These are phyloP conservation scores for Clytia hemisphaerica DNA, from an alignment of 30 jellyfish, hydroid and myxozoan species.

Conservation along the genomic window DNA sequence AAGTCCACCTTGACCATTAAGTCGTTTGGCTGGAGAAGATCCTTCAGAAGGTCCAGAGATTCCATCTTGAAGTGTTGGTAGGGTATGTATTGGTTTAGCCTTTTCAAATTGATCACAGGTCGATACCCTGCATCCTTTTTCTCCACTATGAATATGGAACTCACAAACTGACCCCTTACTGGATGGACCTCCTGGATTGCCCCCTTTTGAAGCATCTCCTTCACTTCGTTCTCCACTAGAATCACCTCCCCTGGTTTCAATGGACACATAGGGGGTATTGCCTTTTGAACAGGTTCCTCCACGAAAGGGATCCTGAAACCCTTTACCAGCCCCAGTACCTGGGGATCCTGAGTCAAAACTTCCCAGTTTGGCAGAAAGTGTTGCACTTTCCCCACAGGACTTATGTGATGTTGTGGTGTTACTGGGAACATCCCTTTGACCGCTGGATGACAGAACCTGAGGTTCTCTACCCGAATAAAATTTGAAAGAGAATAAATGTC, in stretches of 20 bases:
- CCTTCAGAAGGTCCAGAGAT: background rate
- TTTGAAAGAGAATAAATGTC: too few relatives aligned
- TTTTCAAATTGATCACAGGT: constrained; percentile 2
- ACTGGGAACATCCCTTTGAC: too few relatives aligned
- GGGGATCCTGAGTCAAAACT: constrained; percentile 7
- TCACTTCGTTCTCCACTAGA: background rate
- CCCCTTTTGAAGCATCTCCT: background rate
- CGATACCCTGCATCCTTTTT: background rate
- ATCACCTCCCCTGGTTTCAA: too few relatives aligned
- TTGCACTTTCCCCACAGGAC: background rate
- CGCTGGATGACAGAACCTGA: too few relatives aligned
- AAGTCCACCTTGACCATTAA: background rate
- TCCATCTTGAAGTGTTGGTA: constrained; percentile 5
- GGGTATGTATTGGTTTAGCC: background rate
- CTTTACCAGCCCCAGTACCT: background rate
- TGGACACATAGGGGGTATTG: too few relatives aligned
- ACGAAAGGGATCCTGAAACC: background rate
- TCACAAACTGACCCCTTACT: background rate
- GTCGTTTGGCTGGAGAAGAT: constrained; percentile 6
- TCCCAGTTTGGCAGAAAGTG: constrained; percentile 9
- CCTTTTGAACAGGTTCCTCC: too few relatives aligned
- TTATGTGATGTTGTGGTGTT: too few relatives aligned
- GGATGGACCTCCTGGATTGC: background rate
- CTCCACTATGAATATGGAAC: background rate
- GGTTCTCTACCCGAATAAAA: too few relatives aligned